A percentile compares a stretch with the other conserved stretches of the same genome.
phyloP scores from a whole-genome alignment of 2,888 invertebrate species.

The Dicycla oo region DNA sequence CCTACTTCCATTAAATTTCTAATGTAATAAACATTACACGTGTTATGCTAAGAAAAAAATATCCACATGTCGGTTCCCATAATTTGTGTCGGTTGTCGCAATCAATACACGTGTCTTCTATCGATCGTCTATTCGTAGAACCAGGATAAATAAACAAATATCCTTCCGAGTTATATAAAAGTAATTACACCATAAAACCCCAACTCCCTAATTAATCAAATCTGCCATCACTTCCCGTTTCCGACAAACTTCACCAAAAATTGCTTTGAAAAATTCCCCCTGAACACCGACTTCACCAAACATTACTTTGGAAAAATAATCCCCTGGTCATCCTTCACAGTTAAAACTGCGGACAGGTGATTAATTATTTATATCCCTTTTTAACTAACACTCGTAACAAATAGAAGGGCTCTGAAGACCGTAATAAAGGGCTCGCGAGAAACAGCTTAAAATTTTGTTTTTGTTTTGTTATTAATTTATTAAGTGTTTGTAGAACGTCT shows the following conservation, averaged over 20 bases:
- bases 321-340: slow-evolving; percentile 35
- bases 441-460: slow-evolving; percentile 35
- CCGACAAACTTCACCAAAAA: slow-evolving; percentile 19
- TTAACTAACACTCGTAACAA: slow-evolving; percentile 57
- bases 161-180: neutral
- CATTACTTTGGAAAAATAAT: slow-evolving; percentile 12
- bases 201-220: slow-evolving; percentile 46
- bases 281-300: neutral
- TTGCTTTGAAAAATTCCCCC: slow-evolving; percentile 7
- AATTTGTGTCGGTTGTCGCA: neutral
- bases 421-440: slow-evolving; percentile 51
- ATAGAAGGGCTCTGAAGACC: slow-evolving; percentile 38
- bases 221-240: slow-evolving; percentile 26
- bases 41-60: neutral
- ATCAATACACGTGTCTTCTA: slow-evolving; percentile 5
- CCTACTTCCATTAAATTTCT: neutral
- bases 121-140: neutral
- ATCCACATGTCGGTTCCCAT: neutral
- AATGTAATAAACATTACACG: neutral
- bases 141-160: slow-evolving; percentile 23
- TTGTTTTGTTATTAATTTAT: slow-evolving; percentile 39
- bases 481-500: slow-evolving; percentile 12
- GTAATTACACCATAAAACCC: neutral
- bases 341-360: slow-evolving; percentile 53
- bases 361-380: slow-evolving; percentile 62